Evolutionary conservation across 1,140 invertebrate species (phyloP).

Genomic region (Mycetomoellerius zeteki): DNA sequence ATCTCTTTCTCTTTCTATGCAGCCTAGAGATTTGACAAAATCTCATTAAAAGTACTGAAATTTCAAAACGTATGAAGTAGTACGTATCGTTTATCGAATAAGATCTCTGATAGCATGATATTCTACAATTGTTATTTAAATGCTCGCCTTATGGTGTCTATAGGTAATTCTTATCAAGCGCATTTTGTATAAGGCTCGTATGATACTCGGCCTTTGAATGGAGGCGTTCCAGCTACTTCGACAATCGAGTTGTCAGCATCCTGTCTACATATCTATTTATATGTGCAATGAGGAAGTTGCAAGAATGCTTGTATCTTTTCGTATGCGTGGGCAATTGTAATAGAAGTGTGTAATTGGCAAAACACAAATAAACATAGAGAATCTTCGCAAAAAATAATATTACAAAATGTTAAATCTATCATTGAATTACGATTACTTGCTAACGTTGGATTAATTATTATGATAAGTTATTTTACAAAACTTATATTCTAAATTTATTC

Average conservation of each 20-base stretch:
- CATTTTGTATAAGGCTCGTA: constrained; percentile 80
- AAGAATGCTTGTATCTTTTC: constrained; percentile 34
- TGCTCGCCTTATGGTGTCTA: constrained; percentile 68
- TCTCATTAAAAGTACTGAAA: background rate
- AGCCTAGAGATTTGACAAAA: background rate
- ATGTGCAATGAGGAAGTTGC: constrained; percentile 52
- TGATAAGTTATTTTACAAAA: background rate
- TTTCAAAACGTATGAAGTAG: background rate
- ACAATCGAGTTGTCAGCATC: constrained; percentile 81
- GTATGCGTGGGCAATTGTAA: constrained; percentile 16
- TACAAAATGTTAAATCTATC: background rate
- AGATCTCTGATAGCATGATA: constrained; percentile 71
- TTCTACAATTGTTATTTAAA: constrained; percentile 76
- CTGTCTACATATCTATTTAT: constrained; percentile 59
- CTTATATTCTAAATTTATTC: background rate
- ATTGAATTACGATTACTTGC: background rate
- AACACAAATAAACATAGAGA: constrained; percentile 5
- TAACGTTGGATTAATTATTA: background rate
- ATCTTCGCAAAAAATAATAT: background rate
- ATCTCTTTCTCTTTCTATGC: no score
- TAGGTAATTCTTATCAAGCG: constrained; percentile 76
- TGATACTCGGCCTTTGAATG: constrained; percentile 76
- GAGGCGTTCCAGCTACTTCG: constrained; percentile 74
- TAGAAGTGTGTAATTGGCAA: constrained; percentile 17
- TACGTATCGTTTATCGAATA: constrained; percentile 51